These are phyloP conservation scores for Nesoenas mayeri DNA, from an alignment of 2,113 vertebrate genomes.

Conservation along the genomic window DNA sequence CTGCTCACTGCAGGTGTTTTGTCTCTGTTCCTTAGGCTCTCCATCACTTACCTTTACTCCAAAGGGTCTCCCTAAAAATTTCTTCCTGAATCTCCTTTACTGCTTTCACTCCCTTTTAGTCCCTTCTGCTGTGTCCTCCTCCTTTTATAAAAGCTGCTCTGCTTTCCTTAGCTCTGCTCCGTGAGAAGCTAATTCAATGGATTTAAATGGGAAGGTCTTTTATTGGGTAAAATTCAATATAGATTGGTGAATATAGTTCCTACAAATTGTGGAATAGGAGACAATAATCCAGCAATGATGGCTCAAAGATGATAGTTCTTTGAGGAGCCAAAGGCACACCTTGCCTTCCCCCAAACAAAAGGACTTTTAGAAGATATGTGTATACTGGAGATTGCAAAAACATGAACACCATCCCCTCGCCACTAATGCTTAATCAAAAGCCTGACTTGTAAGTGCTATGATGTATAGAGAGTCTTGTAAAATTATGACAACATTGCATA, in stretches of 20 bases:
- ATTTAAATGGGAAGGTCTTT: background rate
- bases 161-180: background rate
- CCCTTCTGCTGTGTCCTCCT: background rate
- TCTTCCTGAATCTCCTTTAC: conserved; percentile 4
- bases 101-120: background rate
- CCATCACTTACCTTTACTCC: background rate
- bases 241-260: background rate
- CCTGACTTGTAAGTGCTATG: background rate
- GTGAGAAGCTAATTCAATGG: background rate
- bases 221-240: background rate
- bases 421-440: background rate
- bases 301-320: background rate
- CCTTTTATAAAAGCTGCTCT: background rate
- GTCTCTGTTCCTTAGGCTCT: background rate
- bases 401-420: background rate
- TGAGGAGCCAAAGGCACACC: background rate
- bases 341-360: background rate
- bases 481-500: background rate
- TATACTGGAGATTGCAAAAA: background rate
- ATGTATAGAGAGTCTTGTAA: background rate
- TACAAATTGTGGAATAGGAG: background rate
- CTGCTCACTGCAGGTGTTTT: conserved; percentile 6
- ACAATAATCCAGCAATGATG: background rate
- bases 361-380: background rate
- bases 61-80: conserved; percentile 12